phyloP scores from a whole-genome alignment of 2,113 vertebrate genomes.

The Puffinus mauretanicus region DNA sequence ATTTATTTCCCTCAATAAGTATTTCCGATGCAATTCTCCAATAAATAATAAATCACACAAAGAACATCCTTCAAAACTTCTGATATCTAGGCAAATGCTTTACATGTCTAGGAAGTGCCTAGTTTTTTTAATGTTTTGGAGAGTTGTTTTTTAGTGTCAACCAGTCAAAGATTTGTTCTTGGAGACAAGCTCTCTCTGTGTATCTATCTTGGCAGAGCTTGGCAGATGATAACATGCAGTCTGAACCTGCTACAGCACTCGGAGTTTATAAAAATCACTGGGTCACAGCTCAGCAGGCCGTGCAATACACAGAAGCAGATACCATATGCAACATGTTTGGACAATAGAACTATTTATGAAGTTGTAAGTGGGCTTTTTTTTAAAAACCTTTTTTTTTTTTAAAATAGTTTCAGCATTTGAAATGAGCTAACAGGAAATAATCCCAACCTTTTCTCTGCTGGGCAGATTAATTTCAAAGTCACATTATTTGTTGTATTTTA shows the following conservation, averaged over 20 bases:
- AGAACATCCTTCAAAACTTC: neutral
- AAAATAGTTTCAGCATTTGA: neutral
- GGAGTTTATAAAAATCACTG: neutral
- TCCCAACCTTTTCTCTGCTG: neutral
- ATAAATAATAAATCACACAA: constrained; percentile 30
- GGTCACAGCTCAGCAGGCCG: neutral
- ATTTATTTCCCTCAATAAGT: neutral
- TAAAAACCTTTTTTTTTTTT: neutral
- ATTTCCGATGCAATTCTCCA: neutral
- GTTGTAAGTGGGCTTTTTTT: neutral
- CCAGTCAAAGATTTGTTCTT: neutral
- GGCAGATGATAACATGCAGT: neutral
- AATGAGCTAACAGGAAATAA: neutral
- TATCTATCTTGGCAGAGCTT: neutral
- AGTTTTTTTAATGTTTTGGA: neutral
- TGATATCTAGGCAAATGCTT: neutral
- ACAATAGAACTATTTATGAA: neutral
- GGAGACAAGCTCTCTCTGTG: neutral
- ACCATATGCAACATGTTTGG: neutral
- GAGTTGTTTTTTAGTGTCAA: neutral
- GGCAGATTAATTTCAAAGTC: neutral
- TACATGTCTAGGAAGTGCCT: neutral
- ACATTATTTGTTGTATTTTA: neutral
- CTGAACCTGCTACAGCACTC: neutral
- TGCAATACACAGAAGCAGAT: neutral